Evolutionary conservation across 92 coral and sea anemone species (phyloP).

Genomic region (Phenganax marumi): DNA sequence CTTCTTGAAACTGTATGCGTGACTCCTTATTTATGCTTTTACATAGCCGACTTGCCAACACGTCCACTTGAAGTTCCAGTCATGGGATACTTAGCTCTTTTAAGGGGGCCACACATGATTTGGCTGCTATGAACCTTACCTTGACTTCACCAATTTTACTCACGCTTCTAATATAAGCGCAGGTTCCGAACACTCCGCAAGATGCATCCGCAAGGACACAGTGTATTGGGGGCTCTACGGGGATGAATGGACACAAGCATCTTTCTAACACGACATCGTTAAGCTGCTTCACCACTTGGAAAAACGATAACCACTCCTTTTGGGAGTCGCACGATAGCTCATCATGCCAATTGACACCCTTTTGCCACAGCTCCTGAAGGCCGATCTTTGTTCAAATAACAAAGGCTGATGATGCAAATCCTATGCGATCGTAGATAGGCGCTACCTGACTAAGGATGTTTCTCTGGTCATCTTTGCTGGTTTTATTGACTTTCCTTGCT

Average conservation of each 20-base stretch:
- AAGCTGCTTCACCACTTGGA: constrained; percentile 60
- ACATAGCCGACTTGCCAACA: constrained; percentile 31
- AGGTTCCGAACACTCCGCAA: constrained; percentile 52
- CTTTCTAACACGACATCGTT: constrained; percentile 39
- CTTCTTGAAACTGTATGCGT: constrained; percentile 23
- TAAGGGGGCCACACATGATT: constrained; percentile 35
- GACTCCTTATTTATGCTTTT: constrained; percentile 17
- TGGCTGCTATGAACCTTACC: constrained; percentile 35
- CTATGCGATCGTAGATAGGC: constrained; percentile 23
- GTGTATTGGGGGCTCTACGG: constrained; percentile 45
- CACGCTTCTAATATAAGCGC: constrained; percentile 46
- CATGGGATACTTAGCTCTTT: constrained; percentile 30
- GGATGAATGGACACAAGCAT: constrained; percentile 43
- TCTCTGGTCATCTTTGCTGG: too few relatives aligned
- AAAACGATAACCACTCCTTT: constrained; percentile 41
- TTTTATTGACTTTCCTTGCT: too few relatives aligned
- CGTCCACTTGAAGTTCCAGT: constrained; percentile 20
- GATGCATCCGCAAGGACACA: constrained; percentile 61
- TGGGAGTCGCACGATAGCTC: constrained; percentile 29
- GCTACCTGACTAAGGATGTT: constrained; percentile 42
- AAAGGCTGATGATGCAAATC: constrained; percentile 25
- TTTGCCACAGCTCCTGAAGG: constrained; percentile 26
- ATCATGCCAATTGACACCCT: constrained; percentile 28
- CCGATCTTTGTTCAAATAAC: constrained; percentile 5
- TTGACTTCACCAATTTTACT: neutral